These are phyloP conservation scores for Cynoglossus semilaevis DNA, from an alignment of 2,113 vertebrate species.

Conservation along the genomic window DNA sequence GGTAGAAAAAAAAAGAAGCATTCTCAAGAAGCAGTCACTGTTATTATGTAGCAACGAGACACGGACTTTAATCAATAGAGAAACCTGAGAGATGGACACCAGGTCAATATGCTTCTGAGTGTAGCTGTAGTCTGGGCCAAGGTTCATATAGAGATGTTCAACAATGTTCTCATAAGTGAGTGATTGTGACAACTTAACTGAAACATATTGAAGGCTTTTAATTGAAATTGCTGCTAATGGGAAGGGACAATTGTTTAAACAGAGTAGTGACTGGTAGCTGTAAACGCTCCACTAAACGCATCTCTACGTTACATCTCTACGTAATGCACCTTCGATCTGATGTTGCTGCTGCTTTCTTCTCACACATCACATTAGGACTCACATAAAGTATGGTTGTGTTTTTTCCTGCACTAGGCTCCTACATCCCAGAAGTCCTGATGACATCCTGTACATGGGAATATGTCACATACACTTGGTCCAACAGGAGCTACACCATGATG, in stretches of 20 bases:
- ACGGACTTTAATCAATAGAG: constrained; percentile 30
- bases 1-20: background rate
- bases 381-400: background rate
- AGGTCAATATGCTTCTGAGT: constrained; percentile 23
- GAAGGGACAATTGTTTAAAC: too few species aligned
- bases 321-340: too few species aligned
- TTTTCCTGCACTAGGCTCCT: constrained; percentile 76
- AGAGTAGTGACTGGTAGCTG: too few species aligned
- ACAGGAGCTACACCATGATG: constrained; percentile 89
- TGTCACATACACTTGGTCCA: constrained; percentile 80
- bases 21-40: background rate
- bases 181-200: constrained; percentile 4
- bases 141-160: constrained; percentile 33
- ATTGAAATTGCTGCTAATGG: too few species aligned
- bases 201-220: too few species aligned
- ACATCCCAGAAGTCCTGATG: constrained; percentile 90
- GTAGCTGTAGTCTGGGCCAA: constrained; percentile 1
- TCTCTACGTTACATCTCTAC: too few species aligned
- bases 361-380: background rate
- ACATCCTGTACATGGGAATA: constrained; percentile 96
- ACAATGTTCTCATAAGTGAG: constrained; percentile 8
- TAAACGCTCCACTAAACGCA: too few species aligned
- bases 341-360: background rate
- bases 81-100: constrained; percentile 13
- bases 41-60: constrained; percentile 1